Evolutionary conservation across 2,888 invertebrate genomes (phyloP), one percentile per base, ranked within the genome.

Genomic region (Acanthosepion pharaonis): DNA sequence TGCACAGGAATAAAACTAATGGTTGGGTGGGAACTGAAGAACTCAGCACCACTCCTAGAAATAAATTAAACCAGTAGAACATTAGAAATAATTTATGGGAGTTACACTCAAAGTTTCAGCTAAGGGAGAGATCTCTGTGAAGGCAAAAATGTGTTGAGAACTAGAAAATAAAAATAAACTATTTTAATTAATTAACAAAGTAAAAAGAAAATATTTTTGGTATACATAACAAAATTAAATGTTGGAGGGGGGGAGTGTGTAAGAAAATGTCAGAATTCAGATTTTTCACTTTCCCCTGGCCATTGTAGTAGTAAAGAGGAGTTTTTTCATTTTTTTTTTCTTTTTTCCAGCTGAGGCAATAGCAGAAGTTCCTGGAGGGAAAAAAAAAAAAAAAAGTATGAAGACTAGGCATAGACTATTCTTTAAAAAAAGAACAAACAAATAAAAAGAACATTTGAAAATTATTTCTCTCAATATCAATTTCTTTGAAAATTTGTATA

Each of bases 271-370:
- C n/a, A 78, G 15, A 78, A 78, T 78, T 23, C 78, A n/a, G 5
- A 78, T 78, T 59, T 59, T 59, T 78, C 78, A 78, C 15, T 78
- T 78, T 33, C 78, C 96, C 53, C 96, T 95, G 59, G 96, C 96
- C 96, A 97, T 97, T 18, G 96, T 96, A 11, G 97, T 97, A 18
- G 96, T 96, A 95, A 97, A 97, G 28, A 97, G 95, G 23, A 96
- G 95, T 64, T 95, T 95, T 94, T 96, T 95, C 95, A 96, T 96
- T 94, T 94, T 94, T 59, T 96, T 96, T 94, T 96, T 96, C 95
- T 96, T 96, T 95, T 96, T 96, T 95, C 55, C 55, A 53, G 33
- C 33, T n/a, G 64, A 55, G 15, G 78, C 78, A 33, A 33, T n/a
- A 78, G 78, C 78, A 78, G 78, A 78, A 78, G n/a, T n/a, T 18